These are phyloP conservation scores for Plebejus anna DNA, from an alignment of 2,888 invertebrate genomes.

Conservation along the genomic window DNA sequence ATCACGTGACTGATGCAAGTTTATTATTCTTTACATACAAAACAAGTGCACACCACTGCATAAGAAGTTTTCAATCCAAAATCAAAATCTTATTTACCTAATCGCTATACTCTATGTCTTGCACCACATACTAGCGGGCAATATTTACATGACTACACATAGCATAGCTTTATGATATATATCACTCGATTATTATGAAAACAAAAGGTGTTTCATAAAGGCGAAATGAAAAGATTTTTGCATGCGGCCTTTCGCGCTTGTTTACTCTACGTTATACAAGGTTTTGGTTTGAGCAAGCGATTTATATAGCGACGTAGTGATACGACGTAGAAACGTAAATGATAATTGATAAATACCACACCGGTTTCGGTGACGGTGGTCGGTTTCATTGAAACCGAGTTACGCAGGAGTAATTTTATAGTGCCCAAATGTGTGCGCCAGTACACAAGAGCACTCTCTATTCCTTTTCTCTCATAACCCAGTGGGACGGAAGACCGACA, in stretches of 20 bases:
- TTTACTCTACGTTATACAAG: constrained; percentile 12
- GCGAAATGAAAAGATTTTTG: constrained; percentile 25
- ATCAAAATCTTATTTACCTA: neutral
- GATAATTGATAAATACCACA: no score
- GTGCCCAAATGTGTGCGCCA: no score
- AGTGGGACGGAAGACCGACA: no score
- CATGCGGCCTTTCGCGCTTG: constrained; percentile 12
- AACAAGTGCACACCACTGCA: neutral
- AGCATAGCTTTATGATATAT: constrained; percentile 22
- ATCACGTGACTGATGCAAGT: no score
- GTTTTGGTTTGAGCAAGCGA: constrained; percentile 6
- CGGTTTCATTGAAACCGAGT: no score
- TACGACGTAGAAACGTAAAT: no score
- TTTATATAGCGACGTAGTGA: neutral
- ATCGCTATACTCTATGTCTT: neutral
- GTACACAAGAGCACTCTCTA: no score
- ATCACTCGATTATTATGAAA: constrained; percentile 25
- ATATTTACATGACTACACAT: constrained; percentile 15
- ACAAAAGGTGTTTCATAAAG: constrained; percentile 26
- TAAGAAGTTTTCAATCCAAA: neutral
- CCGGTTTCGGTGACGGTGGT: no score
- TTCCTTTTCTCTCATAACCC: no score
- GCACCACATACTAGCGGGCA: neutral
- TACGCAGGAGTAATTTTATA: no score
- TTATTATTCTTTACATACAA: no score